Percentiles rank a stretch among this genome's conserved stretches.
phyloP scores from a whole-genome alignment of 2,113 vertebrate species.

The Myxocyprinus asiaticus region DNA sequence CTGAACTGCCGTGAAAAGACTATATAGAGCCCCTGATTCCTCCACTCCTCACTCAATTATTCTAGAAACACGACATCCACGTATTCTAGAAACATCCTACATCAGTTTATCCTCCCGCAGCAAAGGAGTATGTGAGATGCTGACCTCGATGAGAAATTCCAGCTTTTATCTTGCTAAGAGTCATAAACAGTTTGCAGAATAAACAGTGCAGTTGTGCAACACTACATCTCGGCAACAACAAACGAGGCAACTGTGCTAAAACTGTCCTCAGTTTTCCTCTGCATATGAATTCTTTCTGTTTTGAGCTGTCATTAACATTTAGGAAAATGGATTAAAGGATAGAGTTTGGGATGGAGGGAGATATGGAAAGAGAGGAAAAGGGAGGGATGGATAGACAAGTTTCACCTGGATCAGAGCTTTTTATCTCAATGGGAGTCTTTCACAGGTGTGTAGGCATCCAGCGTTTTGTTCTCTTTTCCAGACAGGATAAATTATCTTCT shows the following conservation, averaged over 20 bases:
- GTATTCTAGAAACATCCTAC: slow-evolving; percentile 11
- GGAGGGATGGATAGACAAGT: not conserved
- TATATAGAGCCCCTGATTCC: slow-evolving; percentile 18
- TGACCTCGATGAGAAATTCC: slow-evolving; percentile 5
- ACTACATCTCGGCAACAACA: not conserved
- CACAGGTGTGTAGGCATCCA: slow-evolving; percentile 22
- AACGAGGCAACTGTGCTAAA: slow-evolving; percentile 2
- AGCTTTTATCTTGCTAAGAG: not conserved
- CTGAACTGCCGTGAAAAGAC: slow-evolving; percentile 47
- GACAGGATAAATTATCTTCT: slow-evolving; percentile 6
- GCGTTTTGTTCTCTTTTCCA: slow-evolving; percentile 30
- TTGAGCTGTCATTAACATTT: slow-evolving; percentile 29
- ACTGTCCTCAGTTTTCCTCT: not conserved
- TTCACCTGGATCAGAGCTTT: slow-evolving; percentile 34
- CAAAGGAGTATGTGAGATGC: slow-evolving; percentile 27
- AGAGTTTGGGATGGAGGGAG: not conserved
- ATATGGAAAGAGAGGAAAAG: not conserved
- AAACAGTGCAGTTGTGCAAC: not conserved
- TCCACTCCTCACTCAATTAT: slow-evolving; percentile 1
- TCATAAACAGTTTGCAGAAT: not conserved
- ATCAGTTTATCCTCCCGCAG: slow-evolving; percentile 6
- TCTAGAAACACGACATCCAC: slow-evolving; percentile 4
- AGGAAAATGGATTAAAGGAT: slow-evolving; percentile 10
- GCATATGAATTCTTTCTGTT: slow-evolving; percentile 4
- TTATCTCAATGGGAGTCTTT: not conserved